Evolutionary conservation across 2,113 vertebrate genomes (phyloP), one percentile per base, ranked within the genome.

Genomic region (Mola mola): DNA sequence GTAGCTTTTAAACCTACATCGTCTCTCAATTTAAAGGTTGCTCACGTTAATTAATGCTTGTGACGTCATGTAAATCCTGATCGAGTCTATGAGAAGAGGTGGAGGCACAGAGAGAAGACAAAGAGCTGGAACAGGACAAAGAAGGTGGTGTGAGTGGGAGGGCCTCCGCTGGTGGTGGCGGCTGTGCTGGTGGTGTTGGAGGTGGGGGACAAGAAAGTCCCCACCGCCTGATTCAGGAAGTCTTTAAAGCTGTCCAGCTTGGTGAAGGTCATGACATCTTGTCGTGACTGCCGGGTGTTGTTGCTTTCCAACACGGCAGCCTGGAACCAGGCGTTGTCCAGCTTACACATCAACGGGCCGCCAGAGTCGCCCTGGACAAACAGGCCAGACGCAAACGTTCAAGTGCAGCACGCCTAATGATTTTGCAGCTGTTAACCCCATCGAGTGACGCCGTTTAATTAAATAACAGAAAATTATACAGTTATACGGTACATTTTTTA

Each of bases 331-430:
- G 49, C 56, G 2, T 7, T 13, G 2, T 4, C 42, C 50, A 25
- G 6, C 36, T 79, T 16, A 37, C 84, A 90, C 79, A 90, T 85
- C 22, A 89, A 1, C 0, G 88, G 83, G 4, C 77, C 72, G 0
- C 88, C 87, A 13, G 11, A 36, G 12, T 87, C 66, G 0, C 52
- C 75, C 88, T 90, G 61, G 36, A 44, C n/a, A 46, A 16, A 29
- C 34, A 38, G n/a, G 16, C 15, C 1, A 25, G 3, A 37, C 2
- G 6, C 21, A 11, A 1, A 20, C 4, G 24, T 11, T n/a, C 20
- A 36, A 20, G 10, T 13, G n/a, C n/a, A n/a, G n/a, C n/a, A n/a
- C n/a, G n/a, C n/a, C n/a, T n/a, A n/a, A n/a, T n/a, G n/a, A n/a
- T n/a, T n/a, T n/a, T n/a, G n/a, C n/a, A n/a, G n/a, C n/a, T n/a